Conservation (phyloP, 53 echinoderm and acorn worm genomes). For the Apostichopus leukothele region DNA sequence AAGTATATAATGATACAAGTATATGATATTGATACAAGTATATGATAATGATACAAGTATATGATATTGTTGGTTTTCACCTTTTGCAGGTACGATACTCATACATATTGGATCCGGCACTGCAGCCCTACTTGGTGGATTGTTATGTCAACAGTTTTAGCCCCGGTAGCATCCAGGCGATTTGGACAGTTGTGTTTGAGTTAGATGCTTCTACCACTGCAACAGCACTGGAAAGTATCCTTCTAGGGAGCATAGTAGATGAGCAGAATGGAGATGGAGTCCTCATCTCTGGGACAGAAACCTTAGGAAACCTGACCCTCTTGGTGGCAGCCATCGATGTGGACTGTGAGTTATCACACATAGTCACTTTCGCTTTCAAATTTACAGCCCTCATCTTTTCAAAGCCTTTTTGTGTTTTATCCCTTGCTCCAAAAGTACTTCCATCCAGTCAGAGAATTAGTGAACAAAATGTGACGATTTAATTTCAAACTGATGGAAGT, state of each 20-base stretch:
- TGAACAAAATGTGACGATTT: no score
- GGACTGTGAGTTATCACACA: conserved; percentile 28
- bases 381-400: no score
- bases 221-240: neutral
- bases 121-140: conserved; percentile 59
- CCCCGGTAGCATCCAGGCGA: conserved; percentile 47
- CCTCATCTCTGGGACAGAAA: conserved; percentile 54
- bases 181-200: conserved; percentile 41
- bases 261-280: conserved; percentile 26
- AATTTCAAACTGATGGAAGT: no score
- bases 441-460: no score
- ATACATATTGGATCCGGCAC: conserved; percentile 41
- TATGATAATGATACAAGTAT: no score
- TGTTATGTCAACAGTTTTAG: conserved; percentile 54
- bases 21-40: no score
- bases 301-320: conserved; percentile 67
- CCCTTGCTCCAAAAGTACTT: no score
- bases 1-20: no score
- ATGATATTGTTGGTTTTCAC: no score
- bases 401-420: no score
- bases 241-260: neutral
- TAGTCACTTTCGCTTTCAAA: no score
- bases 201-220: conserved; percentile 34
- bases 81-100: conserved; percentile 58
- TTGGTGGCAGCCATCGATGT: conserved; percentile 23